phyloP scores from a whole-genome alignment of 2,113 vertebrate species.

The Candoia aspera region DNA sequence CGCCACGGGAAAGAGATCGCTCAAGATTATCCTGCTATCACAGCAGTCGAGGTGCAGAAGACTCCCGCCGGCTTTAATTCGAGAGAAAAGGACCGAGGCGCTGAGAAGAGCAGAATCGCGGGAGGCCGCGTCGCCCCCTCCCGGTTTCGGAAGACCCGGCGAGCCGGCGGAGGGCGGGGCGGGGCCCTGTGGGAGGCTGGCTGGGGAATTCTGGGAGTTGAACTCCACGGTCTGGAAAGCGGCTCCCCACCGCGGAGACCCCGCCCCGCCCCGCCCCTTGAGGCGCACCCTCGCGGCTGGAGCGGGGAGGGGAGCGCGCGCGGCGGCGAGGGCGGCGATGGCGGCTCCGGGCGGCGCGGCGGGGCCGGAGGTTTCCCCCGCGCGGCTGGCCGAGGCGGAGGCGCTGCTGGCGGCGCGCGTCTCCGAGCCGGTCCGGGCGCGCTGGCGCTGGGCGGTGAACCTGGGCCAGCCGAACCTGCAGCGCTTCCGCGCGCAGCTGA shows the following conservation, averaged over 20 bases:
- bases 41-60: background rate
- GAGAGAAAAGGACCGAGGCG: no score
- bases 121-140: background rate
- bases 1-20: no score
- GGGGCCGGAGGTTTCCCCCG: background rate
- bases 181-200: background rate
- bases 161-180: background rate
- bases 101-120: no score
- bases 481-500: background rate
- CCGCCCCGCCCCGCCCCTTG: no score
- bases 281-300: background rate
- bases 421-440: background rate
- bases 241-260: no score
- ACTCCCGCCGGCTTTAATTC: no score
- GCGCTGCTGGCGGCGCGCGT: background rate
- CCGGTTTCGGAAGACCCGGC: background rate
- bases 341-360: background rate
- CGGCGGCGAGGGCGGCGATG: no score
- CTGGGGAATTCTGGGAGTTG: background rate
- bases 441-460: background rate
- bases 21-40: background rate
- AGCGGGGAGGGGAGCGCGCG: fast-evolving
- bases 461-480: background rate
- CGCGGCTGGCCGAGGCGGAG: background rate
- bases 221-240: background rate